phyloP scores from a whole-genome alignment of 30 jellyfish, hydroid and myxozoan species.

The Morbakka virulenta region DNA sequence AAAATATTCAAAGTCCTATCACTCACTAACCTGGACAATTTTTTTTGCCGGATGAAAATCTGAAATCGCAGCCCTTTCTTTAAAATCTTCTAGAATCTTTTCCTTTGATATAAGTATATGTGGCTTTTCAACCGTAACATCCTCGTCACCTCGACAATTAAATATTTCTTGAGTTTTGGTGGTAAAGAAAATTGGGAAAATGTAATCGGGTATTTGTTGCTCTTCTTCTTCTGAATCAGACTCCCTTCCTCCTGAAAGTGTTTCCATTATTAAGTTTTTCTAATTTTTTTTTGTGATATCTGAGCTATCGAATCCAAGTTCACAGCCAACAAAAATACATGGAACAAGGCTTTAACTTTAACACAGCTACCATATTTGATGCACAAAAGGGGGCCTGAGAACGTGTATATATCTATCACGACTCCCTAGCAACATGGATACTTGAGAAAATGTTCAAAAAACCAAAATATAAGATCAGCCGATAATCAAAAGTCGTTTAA shows the following conservation, averaged over 20 bases:
- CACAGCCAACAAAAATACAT: no score
- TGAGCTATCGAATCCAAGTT: no score
- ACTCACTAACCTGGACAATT: constrained; percentile 79
- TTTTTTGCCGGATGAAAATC: constrained; percentile 91
- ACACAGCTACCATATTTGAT: no score
- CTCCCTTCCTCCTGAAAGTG: not conserved
- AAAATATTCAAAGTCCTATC: not conserved
- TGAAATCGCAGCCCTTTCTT: constrained; percentile 92
- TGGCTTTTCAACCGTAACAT: constrained; percentile 76
- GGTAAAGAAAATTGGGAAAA: constrained; percentile 80
- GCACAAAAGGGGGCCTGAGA: no score
- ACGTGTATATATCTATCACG: no score
- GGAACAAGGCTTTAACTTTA: no score
- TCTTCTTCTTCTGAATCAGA: constrained; percentile 51
- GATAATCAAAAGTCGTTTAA: no score
- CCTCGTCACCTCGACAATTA: constrained; percentile 78
- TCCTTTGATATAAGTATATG: constrained; percentile 61
- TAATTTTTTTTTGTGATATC: no score
- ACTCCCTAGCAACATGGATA: no score
- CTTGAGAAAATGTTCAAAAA: no score
- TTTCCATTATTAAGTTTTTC: no score
- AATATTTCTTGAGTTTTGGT: constrained; percentile 89
- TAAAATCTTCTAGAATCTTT: constrained; percentile 65
- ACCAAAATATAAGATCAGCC: no score
- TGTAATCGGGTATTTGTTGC: constrained; percentile 56